Base-by-base conservation (phyloP, 2,113 vertebrate species). In the Orthonyx spaldingii region DNA sequence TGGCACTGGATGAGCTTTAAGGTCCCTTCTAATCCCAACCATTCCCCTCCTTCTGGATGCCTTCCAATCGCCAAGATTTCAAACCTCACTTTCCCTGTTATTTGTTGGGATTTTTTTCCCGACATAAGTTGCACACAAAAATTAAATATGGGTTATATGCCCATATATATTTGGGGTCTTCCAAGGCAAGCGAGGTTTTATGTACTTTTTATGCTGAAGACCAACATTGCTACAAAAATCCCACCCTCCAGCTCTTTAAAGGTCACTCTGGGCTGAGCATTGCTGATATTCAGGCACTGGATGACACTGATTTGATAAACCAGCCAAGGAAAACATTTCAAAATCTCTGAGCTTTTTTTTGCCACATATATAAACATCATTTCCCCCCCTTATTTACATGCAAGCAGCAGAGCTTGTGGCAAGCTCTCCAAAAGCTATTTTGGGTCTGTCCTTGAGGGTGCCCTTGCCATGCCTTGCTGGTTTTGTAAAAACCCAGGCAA, bases 311-410 rank as follows among this genome's bases (percentile, higher is more conserved):
- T 90, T 66, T 39, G n/a, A 81, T 22, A 81, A 92, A 89, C 47
- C 87, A 86, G 46, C 53, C 68, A 75, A 84, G 53, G 22, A 68
- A 86, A 91, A 74, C 52, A 19, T 89, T 94, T 87, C 41, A 80
- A 47, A 87, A 65, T 27, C 91, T 35, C 22, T 59, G 30, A 53
- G 16, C 3, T 63, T 33, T 47, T 32, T 12, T 6, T 2, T 26
- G 26, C 7, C 2, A 32, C 9, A 44, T 17, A 35, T 78, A 61
- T 3, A 39, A 39, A 46, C 19, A 52, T 39, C 4, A n/a, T 52
- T 49, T 5, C 13, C 47, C n/a, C 32, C 10, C 26, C 32, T 53
- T 23, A 80, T 96, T 93, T 66, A 53, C 53, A 91, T 66, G 59
- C 89, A 75, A 74, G 71, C 32, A 86, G 85, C 63, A 70, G 24